These are phyloP conservation scores for Eupithecia dodoneata DNA, from an alignment of 2,888 invertebrate species.

Conservation along the genomic window DNA sequence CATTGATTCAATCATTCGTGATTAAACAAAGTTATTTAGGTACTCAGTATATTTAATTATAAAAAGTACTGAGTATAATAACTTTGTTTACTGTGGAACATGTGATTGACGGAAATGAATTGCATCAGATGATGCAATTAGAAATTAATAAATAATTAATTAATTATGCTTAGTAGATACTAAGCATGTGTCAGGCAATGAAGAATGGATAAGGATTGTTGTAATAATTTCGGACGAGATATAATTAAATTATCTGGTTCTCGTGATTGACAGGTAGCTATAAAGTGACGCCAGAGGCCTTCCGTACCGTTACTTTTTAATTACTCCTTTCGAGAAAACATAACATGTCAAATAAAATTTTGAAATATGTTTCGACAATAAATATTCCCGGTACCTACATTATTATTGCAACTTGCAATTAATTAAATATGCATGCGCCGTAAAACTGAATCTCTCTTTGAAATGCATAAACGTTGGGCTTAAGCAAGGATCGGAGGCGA, in stretches of 20 bases:
- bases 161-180: too few species aligned
- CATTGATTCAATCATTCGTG: too few species aligned
- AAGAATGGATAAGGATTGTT: too few species aligned
- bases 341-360: slow-evolving; percentile 50
- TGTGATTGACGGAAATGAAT: background rate
- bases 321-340: slow-evolving; percentile 30
- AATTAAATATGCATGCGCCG: slow-evolving; percentile 62
- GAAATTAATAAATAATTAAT: too few species aligned
- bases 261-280: slow-evolving; percentile 13
- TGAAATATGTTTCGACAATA: slow-evolving; percentile 50
- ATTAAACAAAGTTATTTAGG: too few species aligned
- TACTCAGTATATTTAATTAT: background rate
- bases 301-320: slow-evolving; percentile 31
- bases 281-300: slow-evolving; percentile 16
- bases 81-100: background rate
- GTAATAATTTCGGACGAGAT: background rate
- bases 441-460: slow-evolving; percentile 58
- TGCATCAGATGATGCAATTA: too few species aligned
- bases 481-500: slow-evolving; percentile 45
- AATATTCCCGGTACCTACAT: slow-evolving; percentile 54
- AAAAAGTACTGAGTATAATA: background rate
- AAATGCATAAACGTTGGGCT: slow-evolving; percentile 44
- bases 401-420: slow-evolving; percentile 54
- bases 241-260: background rate
- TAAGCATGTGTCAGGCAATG: too few species aligned